Percentiles rank a stretch among this genome's conserved stretches.
Evolutionary conservation across 1,140 invertebrate genomes (phyloP).

Genomic region (Portunus trituberculatus): DNA sequence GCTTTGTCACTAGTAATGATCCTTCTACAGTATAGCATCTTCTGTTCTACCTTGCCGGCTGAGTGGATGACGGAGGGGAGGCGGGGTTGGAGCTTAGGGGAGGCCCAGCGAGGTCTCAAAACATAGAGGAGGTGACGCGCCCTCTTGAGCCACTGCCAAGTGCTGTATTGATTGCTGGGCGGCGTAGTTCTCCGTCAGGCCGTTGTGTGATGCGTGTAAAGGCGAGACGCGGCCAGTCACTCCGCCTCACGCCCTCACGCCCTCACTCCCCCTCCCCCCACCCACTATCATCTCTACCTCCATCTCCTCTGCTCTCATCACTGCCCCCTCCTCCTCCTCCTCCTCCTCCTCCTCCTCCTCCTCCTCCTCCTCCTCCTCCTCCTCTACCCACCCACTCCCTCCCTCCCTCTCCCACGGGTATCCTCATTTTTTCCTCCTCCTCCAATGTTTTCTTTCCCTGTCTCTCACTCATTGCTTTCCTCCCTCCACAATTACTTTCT

Average conservation of each 20-base stretch:
- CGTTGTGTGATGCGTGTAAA: no score
- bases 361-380: no score
- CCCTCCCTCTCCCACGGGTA: neutral
- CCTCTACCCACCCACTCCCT: neutral
- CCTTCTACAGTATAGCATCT: neutral
- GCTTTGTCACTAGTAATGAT: neutral
- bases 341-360: neutral
- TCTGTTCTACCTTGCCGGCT: no score
- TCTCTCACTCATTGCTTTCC: neutral
- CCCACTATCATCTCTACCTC: neutral
- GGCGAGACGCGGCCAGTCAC: neutral
- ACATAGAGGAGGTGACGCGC: slow-evolving; percentile 8
- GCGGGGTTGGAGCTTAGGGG: neutral
- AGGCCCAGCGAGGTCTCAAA: neutral
- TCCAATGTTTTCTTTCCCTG: neutral
- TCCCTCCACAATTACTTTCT: neutral
- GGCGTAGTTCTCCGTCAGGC: neutral
- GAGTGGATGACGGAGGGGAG: neutral
- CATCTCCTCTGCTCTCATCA: neutral
- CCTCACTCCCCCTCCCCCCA: neutral
- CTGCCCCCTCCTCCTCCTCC: neutral
- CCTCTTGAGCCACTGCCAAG: slow-evolving; percentile 8
- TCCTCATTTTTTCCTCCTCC: neutral
- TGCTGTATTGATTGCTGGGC: neutral
- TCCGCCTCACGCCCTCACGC: neutral